Evolutionary conservation across 2,888 invertebrate genomes (phyloP).

Genomic region (Polyommatus iphigenia): DNA sequence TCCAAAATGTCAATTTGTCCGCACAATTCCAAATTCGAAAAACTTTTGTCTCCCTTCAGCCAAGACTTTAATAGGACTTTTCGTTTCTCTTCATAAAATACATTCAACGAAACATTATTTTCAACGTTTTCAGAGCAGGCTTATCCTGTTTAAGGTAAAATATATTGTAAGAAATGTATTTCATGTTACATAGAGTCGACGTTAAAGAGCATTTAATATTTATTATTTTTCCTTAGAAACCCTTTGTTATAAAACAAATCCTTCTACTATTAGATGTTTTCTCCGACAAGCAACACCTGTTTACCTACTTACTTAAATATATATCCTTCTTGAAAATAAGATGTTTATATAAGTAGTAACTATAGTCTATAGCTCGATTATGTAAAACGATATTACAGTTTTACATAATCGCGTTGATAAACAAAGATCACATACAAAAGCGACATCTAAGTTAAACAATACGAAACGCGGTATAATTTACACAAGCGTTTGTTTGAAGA

Average conservation of each 20-base stretch:
- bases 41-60: not conserved
- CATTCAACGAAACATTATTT: not conserved
- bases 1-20: conserved; percentile 56
- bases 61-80: not conserved
- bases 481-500: not conserved
- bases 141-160: not conserved
- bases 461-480: not conserved
- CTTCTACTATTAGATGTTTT: not conserved
- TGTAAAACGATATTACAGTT: no score
- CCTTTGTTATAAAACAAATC: not conserved
- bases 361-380: no score
- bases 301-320: not conserved
- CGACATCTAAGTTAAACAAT: conserved; percentile 15
- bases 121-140: not conserved
- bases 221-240: not conserved
- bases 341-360: not conserved
- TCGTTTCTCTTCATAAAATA: not conserved
- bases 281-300: not conserved
- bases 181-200: not conserved
- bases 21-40: conserved; percentile 13
- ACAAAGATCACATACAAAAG: not conserved
- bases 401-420: not conserved
- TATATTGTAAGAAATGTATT: not conserved
- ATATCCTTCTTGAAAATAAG: not conserved
- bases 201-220: not conserved